Percentiles rank a stretch among this genome's conserved stretches.
Conservation (phyloP, 2,888 invertebrate species). For the Drosophila neutralis region DNA sequence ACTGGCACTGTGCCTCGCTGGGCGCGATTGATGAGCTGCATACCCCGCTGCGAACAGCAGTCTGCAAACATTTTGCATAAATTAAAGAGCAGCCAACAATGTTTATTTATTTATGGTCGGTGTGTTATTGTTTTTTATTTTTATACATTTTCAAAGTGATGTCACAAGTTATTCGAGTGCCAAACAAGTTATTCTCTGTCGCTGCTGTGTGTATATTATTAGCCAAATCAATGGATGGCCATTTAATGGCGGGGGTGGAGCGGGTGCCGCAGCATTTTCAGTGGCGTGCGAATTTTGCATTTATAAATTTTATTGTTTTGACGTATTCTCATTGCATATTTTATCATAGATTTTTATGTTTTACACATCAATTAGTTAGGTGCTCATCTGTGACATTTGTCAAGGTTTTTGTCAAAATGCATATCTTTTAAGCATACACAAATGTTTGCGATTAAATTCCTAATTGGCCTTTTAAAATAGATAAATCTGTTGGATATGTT, state of each 20-base stretch:
- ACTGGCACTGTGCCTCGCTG: slow-evolving; percentile 21
- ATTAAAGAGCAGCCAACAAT: slow-evolving; percentile 24
- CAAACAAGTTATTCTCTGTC: slow-evolving; percentile 60
- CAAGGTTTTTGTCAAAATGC: neutral
- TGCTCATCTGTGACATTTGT: slow-evolving; percentile 1
- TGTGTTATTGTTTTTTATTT: slow-evolving; percentile 65
- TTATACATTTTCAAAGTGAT: slow-evolving; percentile 76
- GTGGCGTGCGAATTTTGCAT: slow-evolving; percentile 66
- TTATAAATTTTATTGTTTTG: slow-evolving; percentile 66
- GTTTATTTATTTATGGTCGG: slow-evolving; percentile 21
- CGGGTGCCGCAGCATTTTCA: slow-evolving; percentile 18
- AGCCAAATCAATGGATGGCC: slow-evolving; percentile 42
- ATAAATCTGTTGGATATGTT: neutral
- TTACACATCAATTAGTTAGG: slow-evolving; percentile 6
- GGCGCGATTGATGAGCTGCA: slow-evolving; percentile 59
- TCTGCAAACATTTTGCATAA: slow-evolving; percentile 38
- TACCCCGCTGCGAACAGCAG: slow-evolving; percentile 14
- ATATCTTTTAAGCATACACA: neutral
- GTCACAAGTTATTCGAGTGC: slow-evolving; percentile 60
- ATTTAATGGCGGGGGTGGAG: slow-evolving; percentile 3
- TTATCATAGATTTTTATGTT: slow-evolving; percentile 14
- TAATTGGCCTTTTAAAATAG: neutral
- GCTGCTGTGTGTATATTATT: slow-evolving; percentile 44
- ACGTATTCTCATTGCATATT: slow-evolving; percentile 34
- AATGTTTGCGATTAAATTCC: neutral